A percentile compares a stretch with the other conserved stretches of the same genome.
Conservation (phyloP, 2,113 vertebrate genomes). For the Hippolais icterina region DNA sequence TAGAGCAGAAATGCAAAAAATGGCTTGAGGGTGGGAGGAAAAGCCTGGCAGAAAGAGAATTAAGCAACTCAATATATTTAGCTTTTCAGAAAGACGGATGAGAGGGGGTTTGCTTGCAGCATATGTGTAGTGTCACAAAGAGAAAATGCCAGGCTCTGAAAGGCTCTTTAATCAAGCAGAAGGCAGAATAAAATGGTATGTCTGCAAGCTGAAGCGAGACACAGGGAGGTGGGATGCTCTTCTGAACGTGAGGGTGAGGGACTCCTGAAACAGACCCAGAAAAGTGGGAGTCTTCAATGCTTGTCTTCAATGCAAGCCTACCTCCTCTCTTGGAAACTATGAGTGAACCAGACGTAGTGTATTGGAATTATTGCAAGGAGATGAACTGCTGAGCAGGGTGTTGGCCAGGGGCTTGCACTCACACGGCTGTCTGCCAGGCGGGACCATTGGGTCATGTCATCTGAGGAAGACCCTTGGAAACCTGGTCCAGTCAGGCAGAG, state of each 20-base stretch:
- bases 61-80: slow-evolving; percentile 32
- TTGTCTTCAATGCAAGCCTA: background rate
- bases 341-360: background rate
- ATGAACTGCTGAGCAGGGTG: accelerated
- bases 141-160: slow-evolving; percentile 42
- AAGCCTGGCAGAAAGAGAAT: slow-evolving; percentile 42
- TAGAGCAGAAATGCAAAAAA: slow-evolving; percentile 13
- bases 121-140: slow-evolving; percentile 47
- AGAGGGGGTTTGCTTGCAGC: slow-evolving; percentile 38
- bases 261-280: slow-evolving; percentile 5
- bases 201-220: slow-evolving; percentile 25
- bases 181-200: slow-evolving; percentile 35
- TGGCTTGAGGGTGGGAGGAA: slow-evolving; percentile 32
- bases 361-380: background rate
- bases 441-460: background rate
- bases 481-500: background rate
- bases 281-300: background rate
- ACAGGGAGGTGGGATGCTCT: background rate
- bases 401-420: background rate
- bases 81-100: slow-evolving; percentile 33
- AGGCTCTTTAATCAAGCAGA: slow-evolving; percentile 42
- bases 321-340: background rate
- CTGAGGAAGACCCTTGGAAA: background rate
- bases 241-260: background rate
- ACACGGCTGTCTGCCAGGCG: accelerated